phyloP scores from a whole-genome alignment of 2,888 invertebrate genomes.

The Tipula confusa region DNA sequence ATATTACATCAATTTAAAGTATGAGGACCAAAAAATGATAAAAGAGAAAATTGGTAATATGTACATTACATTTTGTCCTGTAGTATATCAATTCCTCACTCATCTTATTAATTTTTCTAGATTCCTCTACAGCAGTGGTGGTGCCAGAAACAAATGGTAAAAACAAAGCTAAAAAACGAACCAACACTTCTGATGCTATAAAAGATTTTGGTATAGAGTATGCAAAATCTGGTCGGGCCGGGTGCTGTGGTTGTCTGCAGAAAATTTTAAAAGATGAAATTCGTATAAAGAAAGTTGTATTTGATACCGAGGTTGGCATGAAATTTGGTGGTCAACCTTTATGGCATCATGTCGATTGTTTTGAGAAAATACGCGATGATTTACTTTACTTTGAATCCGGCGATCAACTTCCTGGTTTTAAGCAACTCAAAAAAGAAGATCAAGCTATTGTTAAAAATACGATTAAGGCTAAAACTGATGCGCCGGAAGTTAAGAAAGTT shows the following conservation, averaged over 20 bases:
- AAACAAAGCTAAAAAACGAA: conserved; percentile 51
- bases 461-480: conserved; percentile 55
- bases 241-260: conserved; percentile 77
- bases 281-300: conserved; percentile 79
- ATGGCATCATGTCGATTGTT: conserved; percentile 93
- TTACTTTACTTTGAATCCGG: conserved; percentile 70
- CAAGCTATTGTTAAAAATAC: conserved; percentile 58
- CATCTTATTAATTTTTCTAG: background rate
- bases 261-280: conserved; percentile 73
- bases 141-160: conserved; percentile 53
- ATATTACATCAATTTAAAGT: conserved; percentile 71
- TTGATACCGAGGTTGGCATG: conserved; percentile 71
- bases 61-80: background rate
- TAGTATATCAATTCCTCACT: background rate
- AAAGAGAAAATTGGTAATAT: conserved; percentile 62
- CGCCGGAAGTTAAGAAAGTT: conserved; percentile 62
- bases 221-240: conserved; percentile 76
- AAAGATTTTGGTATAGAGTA: conserved; percentile 77
- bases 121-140: conserved; percentile 45
- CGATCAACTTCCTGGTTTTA: conserved; percentile 72
- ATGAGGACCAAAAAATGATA: conserved; percentile 79
- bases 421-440: conserved; percentile 65
- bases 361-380: conserved; percentile 67
- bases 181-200: conserved; percentile 42
- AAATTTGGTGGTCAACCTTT: conserved; percentile 77